A percentile compares a stretch with the other conserved stretches of the same genome.
These are phyloP conservation scores for Cyrtorhinus lividipennis DNA, from an alignment of 1,140 invertebrate species.

Conservation along the genomic window DNA sequence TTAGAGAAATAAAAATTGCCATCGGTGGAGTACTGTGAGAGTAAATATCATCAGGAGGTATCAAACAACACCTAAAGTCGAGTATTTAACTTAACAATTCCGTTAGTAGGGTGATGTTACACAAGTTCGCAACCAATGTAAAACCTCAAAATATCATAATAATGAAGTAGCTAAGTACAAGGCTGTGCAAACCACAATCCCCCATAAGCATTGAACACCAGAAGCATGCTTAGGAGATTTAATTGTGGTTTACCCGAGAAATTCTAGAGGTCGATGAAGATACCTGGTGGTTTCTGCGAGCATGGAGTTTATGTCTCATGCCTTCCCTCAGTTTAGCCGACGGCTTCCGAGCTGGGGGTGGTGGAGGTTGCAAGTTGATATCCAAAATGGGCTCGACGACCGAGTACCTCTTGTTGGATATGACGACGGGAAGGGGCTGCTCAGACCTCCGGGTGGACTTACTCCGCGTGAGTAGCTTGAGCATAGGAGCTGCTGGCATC, in stretches of 20 bases:
- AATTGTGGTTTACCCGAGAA: background rate
- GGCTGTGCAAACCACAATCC: background rate
- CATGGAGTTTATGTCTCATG: constrained; percentile 12
- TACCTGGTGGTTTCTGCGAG: constrained; percentile 10
- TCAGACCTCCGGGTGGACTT: constrained; percentile 12
- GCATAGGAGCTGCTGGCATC: constrained; percentile 16
- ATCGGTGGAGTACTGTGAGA: too few relatives aligned
- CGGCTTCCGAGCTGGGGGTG: constrained; percentile 5
- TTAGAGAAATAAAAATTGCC: too few relatives aligned
- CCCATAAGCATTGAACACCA: background rate
- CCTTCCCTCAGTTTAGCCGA: constrained; percentile 15
- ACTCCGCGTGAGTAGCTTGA: constrained; percentile 18
- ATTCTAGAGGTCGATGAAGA: constrained; percentile 2
- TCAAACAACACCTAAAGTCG: too few relatives aligned
- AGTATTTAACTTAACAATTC: too few relatives aligned
- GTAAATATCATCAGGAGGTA: too few relatives aligned
- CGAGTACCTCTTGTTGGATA: constrained; percentile 7
- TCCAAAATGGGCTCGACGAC: background rate
- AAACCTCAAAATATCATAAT: too few relatives aligned
- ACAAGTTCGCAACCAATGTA: too few relatives aligned
- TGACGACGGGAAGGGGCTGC: constrained; percentile 12
- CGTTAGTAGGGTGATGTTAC: too few relatives aligned
- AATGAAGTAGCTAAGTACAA: background rate
- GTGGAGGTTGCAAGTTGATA: constrained; percentile 1
- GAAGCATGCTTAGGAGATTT: background rate